Conservation (phyloP, 2,888 invertebrate genomes). For the Megaustenia siamemsis region DNA sequence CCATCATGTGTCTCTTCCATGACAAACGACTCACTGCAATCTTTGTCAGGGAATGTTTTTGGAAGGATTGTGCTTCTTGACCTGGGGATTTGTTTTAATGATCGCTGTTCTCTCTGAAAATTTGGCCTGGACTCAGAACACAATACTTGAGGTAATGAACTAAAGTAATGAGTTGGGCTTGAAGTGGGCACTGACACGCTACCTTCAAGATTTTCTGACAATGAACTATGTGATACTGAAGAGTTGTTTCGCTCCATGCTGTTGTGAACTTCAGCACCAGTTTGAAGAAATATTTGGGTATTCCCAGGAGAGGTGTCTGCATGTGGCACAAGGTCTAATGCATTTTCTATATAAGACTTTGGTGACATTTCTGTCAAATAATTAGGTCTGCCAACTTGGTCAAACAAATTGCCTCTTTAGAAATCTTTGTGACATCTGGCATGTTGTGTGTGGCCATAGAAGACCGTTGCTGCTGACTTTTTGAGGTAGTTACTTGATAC, state of each 20-base stretch:
- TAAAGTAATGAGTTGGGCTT: background rate
- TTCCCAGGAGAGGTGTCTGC: background rate
- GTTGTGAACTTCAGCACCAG: background rate
- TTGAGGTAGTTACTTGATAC: background rate
- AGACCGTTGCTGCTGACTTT: background rate
- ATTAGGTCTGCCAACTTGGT: background rate
- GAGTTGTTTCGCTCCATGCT: background rate
- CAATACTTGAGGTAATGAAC: background rate
- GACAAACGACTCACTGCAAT: background rate
- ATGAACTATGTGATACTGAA: background rate
- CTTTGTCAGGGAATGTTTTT: background rate
- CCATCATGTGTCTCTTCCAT: conserved; percentile 5
- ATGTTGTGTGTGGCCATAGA: background rate
- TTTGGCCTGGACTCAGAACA: background rate
- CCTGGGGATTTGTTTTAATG: background rate
- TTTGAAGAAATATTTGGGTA: background rate
- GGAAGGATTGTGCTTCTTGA: background rate
- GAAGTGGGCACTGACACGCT: background rate
- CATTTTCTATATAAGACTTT: background rate
- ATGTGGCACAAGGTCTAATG: background rate
- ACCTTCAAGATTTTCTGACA: background rate
- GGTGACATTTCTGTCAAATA: background rate
- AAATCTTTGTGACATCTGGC: conserved; percentile 25
- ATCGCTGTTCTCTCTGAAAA: background rate
- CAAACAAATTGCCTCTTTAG: background rate